phyloP scores from a whole-genome alignment of 2,797 vertebrate genomes.

The Varecia variegata region DNA sequence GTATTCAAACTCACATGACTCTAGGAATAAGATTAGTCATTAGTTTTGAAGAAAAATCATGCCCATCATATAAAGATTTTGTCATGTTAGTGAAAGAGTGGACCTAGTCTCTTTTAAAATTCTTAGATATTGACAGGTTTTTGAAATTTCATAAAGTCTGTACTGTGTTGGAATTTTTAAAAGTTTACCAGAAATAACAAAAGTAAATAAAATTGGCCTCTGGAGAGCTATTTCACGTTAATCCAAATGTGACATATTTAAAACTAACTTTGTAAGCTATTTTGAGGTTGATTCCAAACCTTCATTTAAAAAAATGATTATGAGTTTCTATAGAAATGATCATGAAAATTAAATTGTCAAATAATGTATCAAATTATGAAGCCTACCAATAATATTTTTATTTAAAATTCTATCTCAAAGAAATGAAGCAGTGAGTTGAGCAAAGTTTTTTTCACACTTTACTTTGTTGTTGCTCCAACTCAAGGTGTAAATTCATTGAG shows the following conservation, averaged over 20 bases:
- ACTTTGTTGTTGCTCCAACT: not conserved
- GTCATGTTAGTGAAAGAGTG: not conserved
- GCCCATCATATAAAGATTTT: not conserved
- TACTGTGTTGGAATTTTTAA: not conserved
- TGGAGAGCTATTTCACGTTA: not conserved
- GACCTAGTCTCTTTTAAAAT: not conserved
- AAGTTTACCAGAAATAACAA: not conserved
- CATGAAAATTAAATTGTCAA: not conserved
- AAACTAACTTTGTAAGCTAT: not conserved
- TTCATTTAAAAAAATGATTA: not conserved
- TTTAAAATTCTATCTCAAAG: not conserved
- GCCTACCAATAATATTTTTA: not conserved
- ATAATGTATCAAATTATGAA: not conserved
- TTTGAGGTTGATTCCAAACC: not conserved
- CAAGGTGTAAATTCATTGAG: not conserved
- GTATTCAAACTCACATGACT: not conserved
- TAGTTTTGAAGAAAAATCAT: not conserved
- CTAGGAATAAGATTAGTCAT: not conserved
- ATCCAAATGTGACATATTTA: not conserved
- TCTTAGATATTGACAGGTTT: not conserved
- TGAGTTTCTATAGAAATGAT: not conserved
- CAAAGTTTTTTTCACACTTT: not conserved
- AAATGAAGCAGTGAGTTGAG: not conserved
- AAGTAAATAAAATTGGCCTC: not conserved
- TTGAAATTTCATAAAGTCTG: not conserved